Percentiles rank a stretch among this genome's conserved stretches.
These are phyloP conservation scores for Coenonympha arcania DNA, from an alignment of 2,888 invertebrate genomes.

Conservation along the genomic window DNA sequence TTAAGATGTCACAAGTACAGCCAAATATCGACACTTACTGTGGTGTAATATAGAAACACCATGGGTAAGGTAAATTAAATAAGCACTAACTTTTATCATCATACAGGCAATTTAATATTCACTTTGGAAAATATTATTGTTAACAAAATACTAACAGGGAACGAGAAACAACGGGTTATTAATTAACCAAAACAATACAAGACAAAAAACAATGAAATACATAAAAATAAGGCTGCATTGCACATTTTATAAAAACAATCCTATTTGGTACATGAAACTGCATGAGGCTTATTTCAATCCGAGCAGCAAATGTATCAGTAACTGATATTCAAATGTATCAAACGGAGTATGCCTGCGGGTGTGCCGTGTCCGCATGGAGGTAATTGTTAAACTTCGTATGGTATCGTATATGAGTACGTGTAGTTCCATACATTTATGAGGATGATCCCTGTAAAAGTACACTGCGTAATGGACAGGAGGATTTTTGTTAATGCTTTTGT, in stretches of 20 bases:
- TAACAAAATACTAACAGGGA: background rate
- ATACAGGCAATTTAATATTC: too few relatives aligned
- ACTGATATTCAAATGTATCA: conserved; percentile 5
- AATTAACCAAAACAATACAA: background rate
- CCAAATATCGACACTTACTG: too few relatives aligned
- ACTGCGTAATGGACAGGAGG: background rate
- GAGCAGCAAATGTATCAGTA: background rate
- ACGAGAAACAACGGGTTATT: background rate
- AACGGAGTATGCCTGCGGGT: conserved; percentile 5
- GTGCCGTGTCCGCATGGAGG: conserved; percentile 11
- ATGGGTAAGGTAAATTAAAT: too few relatives aligned
- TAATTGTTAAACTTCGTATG: conserved; percentile 24
- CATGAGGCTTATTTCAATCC: background rate
- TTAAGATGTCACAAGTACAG: too few relatives aligned
- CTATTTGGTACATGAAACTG: background rate
- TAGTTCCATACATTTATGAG: conserved; percentile 14
- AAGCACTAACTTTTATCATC: too few relatives aligned
- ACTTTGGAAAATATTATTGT: too few relatives aligned
- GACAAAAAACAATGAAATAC: too few relatives aligned
- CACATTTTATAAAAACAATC: background rate
- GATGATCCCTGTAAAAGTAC: background rate
- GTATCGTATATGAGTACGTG: too few relatives aligned
- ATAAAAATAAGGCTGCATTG: background rate
- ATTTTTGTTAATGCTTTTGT: background rate
- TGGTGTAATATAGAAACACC: too few relatives aligned